These are phyloP conservation scores for Agriopis aurantiaria DNA, from an alignment of 2,888 invertebrate species.

Conservation along the genomic window DNA sequence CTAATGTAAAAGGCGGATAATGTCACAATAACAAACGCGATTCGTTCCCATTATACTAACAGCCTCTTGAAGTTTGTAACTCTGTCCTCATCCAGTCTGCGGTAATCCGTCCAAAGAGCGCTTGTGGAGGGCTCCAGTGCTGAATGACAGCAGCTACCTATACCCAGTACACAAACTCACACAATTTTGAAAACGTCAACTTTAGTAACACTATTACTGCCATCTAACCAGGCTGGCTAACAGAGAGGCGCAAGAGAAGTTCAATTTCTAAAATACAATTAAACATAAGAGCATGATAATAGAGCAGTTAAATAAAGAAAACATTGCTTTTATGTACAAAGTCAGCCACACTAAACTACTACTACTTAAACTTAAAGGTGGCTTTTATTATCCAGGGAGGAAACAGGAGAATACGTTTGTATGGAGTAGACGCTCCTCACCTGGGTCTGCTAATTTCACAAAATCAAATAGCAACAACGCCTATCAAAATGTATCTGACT, in stretches of 20 bases:
- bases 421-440: no score
- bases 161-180: constrained; percentile 11
- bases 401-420: no score
- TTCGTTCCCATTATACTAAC: constrained; percentile 62
- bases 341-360: no score
- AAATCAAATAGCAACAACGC: neutral
- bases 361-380: no score
- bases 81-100: constrained; percentile 52
- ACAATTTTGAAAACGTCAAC: neutral
- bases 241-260: no score
- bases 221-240: neutral
- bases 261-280: neutral
- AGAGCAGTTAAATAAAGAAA: no score
- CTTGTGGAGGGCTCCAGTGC: constrained; percentile 23
- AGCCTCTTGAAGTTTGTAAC: constrained; percentile 61
- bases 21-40: constrained; percentile 53
- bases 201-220: neutral
- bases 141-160: constrained; percentile 19
- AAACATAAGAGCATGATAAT: neutral
- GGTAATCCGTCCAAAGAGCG: constrained; percentile 42
- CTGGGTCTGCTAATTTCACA: no score
- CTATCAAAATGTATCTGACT: neutral
- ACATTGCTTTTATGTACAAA: no score
- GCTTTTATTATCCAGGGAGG: no score
- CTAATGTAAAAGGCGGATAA: constrained; percentile 47